Evolutionary conservation across 2,113 vertebrate genomes (phyloP).

Genomic region (Megaceryle torquata): DNA sequence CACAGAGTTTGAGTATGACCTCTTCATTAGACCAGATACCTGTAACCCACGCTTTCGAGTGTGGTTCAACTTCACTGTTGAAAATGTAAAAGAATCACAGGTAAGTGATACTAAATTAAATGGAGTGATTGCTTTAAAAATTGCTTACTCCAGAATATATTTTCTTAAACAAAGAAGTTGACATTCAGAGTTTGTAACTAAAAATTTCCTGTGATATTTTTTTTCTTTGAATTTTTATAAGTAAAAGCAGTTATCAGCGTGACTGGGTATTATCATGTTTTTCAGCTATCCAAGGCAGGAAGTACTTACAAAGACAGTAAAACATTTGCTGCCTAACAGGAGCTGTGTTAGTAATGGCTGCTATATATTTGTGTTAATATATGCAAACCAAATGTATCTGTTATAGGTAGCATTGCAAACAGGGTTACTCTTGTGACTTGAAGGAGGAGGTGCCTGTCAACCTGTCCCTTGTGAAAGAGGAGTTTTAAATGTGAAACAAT

Average conservation of each 20-base stretch:
- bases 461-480: neutral
- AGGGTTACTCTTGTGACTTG: neutral
- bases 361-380: neutral
- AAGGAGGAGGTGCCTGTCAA: neutral
- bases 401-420: neutral
- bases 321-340: neutral
- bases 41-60: constrained; percentile 97
- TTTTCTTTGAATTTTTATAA: neutral
- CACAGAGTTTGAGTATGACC: constrained; percentile 96
- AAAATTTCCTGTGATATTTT: neutral
- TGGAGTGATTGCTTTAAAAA: neutral
- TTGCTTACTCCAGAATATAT: neutral
- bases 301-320: neutral
- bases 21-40: constrained; percentile 96
- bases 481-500: neutral
- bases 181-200: neutral
- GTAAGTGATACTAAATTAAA: constrained; percentile 62
- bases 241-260: neutral
- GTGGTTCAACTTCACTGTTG: constrained; percentile 98
- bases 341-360: neutral
- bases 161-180: neutral
- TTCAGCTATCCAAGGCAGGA: neutral
- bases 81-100: constrained; percentile 94
- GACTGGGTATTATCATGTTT: neutral
- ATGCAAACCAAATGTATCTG: neutral